phyloP scores from a whole-genome alignment of 1,140 invertebrate species.

The Scaptomyza graminum region DNA sequence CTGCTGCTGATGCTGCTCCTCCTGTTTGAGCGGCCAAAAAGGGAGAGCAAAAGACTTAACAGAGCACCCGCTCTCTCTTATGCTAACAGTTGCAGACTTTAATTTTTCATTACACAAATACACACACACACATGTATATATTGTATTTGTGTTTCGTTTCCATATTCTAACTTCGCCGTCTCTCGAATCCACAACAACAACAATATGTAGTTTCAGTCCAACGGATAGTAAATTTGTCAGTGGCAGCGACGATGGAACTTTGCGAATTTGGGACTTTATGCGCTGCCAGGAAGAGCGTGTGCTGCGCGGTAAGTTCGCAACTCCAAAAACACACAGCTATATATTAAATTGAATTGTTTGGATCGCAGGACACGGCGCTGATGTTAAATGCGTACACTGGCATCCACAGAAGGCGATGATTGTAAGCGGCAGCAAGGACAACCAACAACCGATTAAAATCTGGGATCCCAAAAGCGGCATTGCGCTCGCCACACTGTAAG shows the following conservation, averaged over 20 bases:
- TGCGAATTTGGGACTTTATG: constrained; percentile 99
- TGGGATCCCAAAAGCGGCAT: constrained; percentile 99
- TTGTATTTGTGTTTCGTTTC: constrained; percentile 49
- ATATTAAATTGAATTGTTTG: not conserved
- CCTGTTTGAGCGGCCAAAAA: not conserved
- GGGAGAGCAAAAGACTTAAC: not conserved
- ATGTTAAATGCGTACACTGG: constrained; percentile 99
- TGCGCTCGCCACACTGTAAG: constrained; percentile 91
- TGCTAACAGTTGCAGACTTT: not conserved
- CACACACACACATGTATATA: constrained; percentile 12
- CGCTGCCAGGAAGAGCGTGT: constrained; percentile 98
- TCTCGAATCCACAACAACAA: constrained; percentile 30
- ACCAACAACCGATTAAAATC: constrained; percentile 99
- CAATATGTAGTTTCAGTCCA: constrained; percentile 94
- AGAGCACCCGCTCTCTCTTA: not conserved
- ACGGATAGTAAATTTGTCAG: constrained; percentile 99
- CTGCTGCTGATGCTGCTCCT: constrained; percentile 17
- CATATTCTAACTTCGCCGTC: constrained; percentile 52
- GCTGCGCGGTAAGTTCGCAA: constrained; percentile 89
- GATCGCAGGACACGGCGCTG: constrained; percentile 95
- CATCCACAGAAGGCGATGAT: constrained; percentile 98
- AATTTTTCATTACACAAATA: not conserved
- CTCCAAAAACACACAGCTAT: not conserved
- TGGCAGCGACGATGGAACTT: constrained; percentile 99
- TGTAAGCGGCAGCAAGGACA: constrained; percentile 99